Evolutionary conservation across 2,888 invertebrate genomes (phyloP).

Genomic region (Spodoptera exigua): DNA sequence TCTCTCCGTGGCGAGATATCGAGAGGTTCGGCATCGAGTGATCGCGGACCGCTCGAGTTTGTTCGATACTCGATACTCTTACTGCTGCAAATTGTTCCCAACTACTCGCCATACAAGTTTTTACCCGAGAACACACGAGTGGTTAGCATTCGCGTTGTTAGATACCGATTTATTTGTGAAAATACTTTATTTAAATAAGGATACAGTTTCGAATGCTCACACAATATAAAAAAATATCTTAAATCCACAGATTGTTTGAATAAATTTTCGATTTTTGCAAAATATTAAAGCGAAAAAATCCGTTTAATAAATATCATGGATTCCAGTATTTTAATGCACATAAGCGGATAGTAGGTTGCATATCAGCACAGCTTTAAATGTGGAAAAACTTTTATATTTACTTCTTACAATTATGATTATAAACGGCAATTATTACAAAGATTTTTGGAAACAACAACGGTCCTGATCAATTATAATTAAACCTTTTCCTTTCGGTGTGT

Average conservation of each 20-base stretch:
- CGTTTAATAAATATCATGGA: too few species aligned
- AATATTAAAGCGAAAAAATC: too few species aligned
- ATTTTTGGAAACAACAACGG: constrained; percentile 7
- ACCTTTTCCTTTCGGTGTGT: constrained; percentile 13
- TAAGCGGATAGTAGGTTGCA: too few species aligned
- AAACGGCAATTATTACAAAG: constrained; percentile 4
- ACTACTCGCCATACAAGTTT: constrained; percentile 51
- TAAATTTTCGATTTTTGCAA: too few species aligned
- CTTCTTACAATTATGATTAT: neutral
- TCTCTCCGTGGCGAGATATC: constrained; percentile 48
- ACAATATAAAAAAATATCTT: too few species aligned
- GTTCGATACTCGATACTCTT: constrained; percentile 50
- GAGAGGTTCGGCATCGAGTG: constrained; percentile 53
- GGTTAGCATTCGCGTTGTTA: neutral
- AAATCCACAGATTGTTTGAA: too few species aligned
- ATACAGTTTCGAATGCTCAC: too few species aligned
- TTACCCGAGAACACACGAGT: constrained; percentile 30
- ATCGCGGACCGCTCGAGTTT: constrained; percentile 48
- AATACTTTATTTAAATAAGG: too few species aligned
- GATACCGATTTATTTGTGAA: too few species aligned
- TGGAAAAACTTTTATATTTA: too few species aligned
- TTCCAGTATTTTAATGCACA: too few species aligned
- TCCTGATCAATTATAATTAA: constrained; percentile 11
- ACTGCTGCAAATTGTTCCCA: constrained; percentile 49
- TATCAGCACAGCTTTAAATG: too few species aligned